Evolutionary conservation across 2,888 invertebrate species (phyloP), one percentile per base, ranked within the genome.

Genomic region (Nebria salina): DNA sequence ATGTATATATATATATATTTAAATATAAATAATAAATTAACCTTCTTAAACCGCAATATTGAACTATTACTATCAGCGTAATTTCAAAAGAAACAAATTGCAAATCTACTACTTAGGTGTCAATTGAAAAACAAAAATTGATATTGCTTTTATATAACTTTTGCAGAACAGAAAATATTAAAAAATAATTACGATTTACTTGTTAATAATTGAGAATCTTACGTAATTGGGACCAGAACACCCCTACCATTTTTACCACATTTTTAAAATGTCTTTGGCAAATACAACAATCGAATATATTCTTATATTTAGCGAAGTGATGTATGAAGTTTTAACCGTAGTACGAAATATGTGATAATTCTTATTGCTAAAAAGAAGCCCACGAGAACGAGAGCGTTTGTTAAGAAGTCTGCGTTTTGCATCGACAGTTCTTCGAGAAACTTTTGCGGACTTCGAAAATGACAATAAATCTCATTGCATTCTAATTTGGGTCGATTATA

Each of bases 371-470:
- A 89, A 87, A 97, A 96, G 86, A 96, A 95, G 75, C 92, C 94
- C 84, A 93, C 89, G 82, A 97, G 90, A n/a, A 96, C 95, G 20
- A 93, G 93, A 13, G 95, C 95, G 89, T 97, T 97, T 15, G 90
- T 90, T 65, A 85, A 83, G 85, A 89, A 86, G 84, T 92, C 92
- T 0, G 93, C 93, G 81, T 93, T 90, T 82, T 94, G 93, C 95
- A 96, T 95, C 4, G 95, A 93, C 93, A 96, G 94, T 88, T 96
- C 94, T 84, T 95, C 93, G 76, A 98, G 91, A 87, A 98, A 96
- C 86, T 95, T 94, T 84, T 92, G 92, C 6, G 96, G 96, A 85
- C 93, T 93, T 85, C 94, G 93, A 89, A 94, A 96, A 86, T 96
- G 95, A 89, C 97, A 97, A 88, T 95, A 97, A 7, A 93, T 92